A percentile compares a stretch with the other conserved stretches of the same genome.
Conservation (phyloP, 2,888 invertebrate species). For the Physocephala rufipes region DNA sequence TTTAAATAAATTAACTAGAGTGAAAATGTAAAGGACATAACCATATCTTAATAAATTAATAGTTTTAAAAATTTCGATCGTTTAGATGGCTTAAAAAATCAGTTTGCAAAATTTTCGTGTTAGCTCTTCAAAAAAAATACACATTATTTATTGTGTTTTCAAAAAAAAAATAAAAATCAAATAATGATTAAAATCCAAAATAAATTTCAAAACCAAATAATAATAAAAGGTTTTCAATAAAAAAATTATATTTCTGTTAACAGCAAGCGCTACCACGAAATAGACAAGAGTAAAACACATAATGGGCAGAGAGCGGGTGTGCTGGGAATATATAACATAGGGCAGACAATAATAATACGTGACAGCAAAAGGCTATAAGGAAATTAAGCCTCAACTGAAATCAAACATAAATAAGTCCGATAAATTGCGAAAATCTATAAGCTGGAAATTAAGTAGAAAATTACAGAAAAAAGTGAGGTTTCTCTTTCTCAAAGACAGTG, state of each 20-base stretch:
- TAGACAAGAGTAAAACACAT: slow-evolving; percentile 16
- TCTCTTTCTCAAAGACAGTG: slow-evolving; percentile 58
- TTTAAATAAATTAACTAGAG: too few relatives aligned
- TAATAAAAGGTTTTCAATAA: not conserved
- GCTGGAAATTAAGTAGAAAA: slow-evolving; percentile 9
- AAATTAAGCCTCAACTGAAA: not conserved
- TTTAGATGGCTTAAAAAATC: not conserved
- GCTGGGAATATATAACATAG: too few relatives aligned
- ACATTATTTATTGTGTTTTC: slow-evolving; percentile 2
- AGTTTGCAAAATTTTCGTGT: too few relatives aligned
- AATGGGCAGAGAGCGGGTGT: not conserved
- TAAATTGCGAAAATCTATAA: too few relatives aligned
- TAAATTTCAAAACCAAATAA: not conserved
- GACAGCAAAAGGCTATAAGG: too few relatives aligned
- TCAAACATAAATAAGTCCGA: not conserved
- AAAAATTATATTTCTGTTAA: not conserved
- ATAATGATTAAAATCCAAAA: not conserved
- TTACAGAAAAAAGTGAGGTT: slow-evolving; percentile 38
- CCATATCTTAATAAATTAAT: too few relatives aligned
- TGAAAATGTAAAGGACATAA: too few relatives aligned
- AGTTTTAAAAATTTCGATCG: too few relatives aligned
- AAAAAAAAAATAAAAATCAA: not conserved
- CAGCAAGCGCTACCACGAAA: not conserved
- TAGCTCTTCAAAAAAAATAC: too few relatives aligned
- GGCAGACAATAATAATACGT: too few relatives aligned